Evolutionary conservation across 92 coral and sea anemone genomes (phyloP).

Genomic region (Heliopora coerulea): DNA sequence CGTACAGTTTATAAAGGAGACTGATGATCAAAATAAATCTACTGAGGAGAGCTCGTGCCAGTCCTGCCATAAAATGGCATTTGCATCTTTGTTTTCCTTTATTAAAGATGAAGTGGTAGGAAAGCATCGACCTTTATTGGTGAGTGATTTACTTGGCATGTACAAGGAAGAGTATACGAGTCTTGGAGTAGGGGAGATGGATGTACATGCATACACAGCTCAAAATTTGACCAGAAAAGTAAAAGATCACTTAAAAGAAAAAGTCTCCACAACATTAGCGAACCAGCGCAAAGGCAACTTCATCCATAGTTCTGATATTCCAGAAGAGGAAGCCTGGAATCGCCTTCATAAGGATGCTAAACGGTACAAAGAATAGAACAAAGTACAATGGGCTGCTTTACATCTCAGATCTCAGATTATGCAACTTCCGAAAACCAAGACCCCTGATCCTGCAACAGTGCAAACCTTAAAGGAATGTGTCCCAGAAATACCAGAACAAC

Average conservation of each 20-base stretch:
- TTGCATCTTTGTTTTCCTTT: constrained; percentile 26
- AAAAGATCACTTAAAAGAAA: constrained; percentile 23
- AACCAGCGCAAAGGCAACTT: constrained; percentile 29
- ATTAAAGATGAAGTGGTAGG: constrained; percentile 24
- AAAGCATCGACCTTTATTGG: constrained; percentile 14
- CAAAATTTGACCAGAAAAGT: constrained; percentile 21
- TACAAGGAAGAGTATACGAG: constrained; percentile 17
- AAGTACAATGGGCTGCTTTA: constrained; percentile 18
- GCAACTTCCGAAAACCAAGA: constrained; percentile 37
- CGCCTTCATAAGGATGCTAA: constrained; percentile 24
- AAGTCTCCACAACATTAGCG: constrained; percentile 11
- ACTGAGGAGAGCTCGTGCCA: constrained; percentile 12
- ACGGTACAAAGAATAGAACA: constrained; percentile 33
- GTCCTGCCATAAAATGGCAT: constrained; percentile 12
- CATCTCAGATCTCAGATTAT: constrained; percentile 41
- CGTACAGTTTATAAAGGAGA: constrained; percentile 18
- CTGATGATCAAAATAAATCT: constrained; percentile 14
- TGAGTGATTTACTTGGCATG: constrained; percentile 20
- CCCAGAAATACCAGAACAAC: constrained; percentile 32
- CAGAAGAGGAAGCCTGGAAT: constrained; percentile 29
- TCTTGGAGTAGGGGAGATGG: background rate
- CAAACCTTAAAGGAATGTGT: constrained; percentile 31
- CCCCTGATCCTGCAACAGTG: constrained; percentile 30
- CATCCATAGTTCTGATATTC: constrained; percentile 33
- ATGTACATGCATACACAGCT: constrained; percentile 22